Evolutionary conservation across 1,140 invertebrate species (phyloP), one percentile per base, ranked within the genome.

Genomic region (Aphidius ervi): DNA sequence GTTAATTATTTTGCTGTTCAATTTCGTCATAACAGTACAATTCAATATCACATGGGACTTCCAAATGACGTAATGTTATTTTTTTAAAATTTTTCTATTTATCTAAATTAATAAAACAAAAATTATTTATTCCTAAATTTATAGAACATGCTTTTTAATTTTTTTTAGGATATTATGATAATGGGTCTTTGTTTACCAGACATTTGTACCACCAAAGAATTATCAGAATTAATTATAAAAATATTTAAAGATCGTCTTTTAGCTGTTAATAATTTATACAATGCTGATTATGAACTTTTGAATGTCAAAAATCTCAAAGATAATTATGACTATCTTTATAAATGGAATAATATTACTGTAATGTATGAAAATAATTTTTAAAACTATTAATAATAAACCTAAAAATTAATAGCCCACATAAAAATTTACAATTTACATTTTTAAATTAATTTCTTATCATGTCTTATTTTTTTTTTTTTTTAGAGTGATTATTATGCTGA

Each of bases 21-120:
- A 53, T 72, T 82, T 10, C 56, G 63, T 4, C 80, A 82, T 47
- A 79, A 82, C 56, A 77, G 73, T 61, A 82, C 78, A 5, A 5
- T 75, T 9, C 80, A 82, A 46, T 72, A 75, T 41, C 81, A 81
- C 16, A 50, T 75, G 0, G 60, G 67, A 46, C 7, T 76, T 5
- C 67, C 63, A 3, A 69, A 76, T 4, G 80, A 82, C 67, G 80
- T 76, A 68, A 75, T 71, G 66, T 42, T 31, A 50, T 58, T 58
- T 58, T 49, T 50, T 55, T 56, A 16, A 16, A 16, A 16, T 16
- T 62, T 55, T 50, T 50, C 5, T 50, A 3, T 37, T 16, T 0
- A 16, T 16, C 16, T 46, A 54, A 39, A 9, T 55, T 16, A 1
- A 39, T 37, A 55, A 56, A 40, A 58, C 53, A 47, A 9, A 49